Evolutionary conservation across 2,797 vertebrate species (phyloP).

Genomic region (Sandelia bainsii): DNA sequence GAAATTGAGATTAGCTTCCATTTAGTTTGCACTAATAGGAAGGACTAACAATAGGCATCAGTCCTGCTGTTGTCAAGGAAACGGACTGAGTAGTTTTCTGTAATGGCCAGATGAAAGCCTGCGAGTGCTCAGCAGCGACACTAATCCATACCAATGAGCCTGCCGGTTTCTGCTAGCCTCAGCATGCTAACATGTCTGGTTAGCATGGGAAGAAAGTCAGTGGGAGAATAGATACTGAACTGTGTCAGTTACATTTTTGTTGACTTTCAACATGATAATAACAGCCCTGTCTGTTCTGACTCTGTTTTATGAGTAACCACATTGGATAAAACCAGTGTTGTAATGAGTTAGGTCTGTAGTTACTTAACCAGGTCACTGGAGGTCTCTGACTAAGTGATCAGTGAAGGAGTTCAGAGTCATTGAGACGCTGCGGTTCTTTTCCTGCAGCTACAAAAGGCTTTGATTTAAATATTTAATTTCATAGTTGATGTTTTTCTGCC

Average conservation of each 20-base stretch:
- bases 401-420: conserved; percentile 1
- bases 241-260: not conserved
- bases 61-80: conserved; percentile 76
- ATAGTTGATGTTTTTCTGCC: not conserved
- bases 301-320: too few species aligned
- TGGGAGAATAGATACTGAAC: not conserved
- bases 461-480: not conserved
- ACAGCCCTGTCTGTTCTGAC: too few species aligned
- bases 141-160: conserved; percentile 72
- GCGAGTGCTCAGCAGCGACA: conserved; percentile 47
- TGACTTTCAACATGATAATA: too few species aligned
- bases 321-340: not conserved
- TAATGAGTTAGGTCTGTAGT: conserved; percentile 33
- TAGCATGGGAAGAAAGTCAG: not conserved
- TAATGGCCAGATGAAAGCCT: conserved; percentile 72
- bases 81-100: conserved; percentile 66
- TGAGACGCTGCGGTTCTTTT: not conserved
- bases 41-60: conserved; percentile 71
- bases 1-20: conserved; percentile 53
- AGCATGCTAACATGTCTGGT: conserved; percentile 27
- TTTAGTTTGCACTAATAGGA: conserved; percentile 50
- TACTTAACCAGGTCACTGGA: conserved; percentile 51
- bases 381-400: conserved; percentile 10
- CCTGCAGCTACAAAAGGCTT: not conserved
- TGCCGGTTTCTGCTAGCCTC: conserved; percentile 13